Conservation (phyloP, 2,797 vertebrate species). For the Luscinia luscinia region DNA sequence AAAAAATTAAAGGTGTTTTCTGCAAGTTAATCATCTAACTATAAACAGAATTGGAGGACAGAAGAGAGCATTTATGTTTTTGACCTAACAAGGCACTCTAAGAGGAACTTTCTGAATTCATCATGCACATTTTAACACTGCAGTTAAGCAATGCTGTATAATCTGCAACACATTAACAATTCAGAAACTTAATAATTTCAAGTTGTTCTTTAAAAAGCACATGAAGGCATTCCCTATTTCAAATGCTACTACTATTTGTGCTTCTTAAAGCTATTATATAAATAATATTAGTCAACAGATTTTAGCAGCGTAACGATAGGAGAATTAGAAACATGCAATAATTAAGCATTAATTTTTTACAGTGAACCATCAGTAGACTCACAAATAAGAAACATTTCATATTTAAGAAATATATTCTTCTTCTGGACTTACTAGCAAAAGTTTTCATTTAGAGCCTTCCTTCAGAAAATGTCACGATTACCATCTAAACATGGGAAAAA, state of each 20-base stretch:
- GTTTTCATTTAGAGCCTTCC: slow-evolving; percentile 3
- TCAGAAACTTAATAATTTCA: slow-evolving; percentile 3
- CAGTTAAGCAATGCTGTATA: background rate
- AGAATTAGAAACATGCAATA: slow-evolving; percentile 10
- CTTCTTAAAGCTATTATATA: background rate
- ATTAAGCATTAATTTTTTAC: background rate
- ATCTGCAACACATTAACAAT: slow-evolving; percentile 6
- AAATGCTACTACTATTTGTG: slow-evolving; percentile 32
- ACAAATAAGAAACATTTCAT: background rate
- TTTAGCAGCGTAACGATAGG: background rate
- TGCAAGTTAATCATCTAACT: background rate
- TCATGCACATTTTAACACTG: background rate
- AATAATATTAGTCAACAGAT: background rate
- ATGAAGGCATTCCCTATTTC: slow-evolving; percentile 14
- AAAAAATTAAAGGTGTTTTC: background rate
- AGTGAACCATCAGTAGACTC: background rate
- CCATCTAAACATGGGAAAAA: background rate
- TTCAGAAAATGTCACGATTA: slow-evolving; percentile 44
- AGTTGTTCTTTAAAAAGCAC: slow-evolving; percentile 41
- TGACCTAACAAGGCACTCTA: background rate
- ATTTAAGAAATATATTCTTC: background rate
- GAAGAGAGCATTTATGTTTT: background rate
- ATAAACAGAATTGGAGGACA: background rate
- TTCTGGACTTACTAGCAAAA: background rate
- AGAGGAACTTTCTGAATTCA: slow-evolving; percentile 32